phyloP scores from a whole-genome alignment of 2,888 invertebrate species.

The Bombylius major region DNA sequence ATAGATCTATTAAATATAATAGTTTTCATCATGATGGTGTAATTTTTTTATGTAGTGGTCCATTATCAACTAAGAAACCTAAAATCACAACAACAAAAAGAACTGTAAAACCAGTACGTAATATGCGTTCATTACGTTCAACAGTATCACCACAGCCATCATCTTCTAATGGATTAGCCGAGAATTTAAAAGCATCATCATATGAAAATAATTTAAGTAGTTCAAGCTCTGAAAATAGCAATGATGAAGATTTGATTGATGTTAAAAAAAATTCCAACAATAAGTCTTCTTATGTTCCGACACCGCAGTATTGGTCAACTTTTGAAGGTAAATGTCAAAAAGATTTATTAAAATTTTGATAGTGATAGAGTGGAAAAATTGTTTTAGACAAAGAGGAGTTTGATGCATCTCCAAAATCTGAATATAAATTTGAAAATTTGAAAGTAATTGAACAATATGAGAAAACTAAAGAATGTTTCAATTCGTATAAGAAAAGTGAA shows the following conservation, averaged over 20 bases:
- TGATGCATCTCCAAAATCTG: conserved; percentile 24
- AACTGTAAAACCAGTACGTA: too few relatives aligned
- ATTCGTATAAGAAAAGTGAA: not conserved
- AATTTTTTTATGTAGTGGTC: not conserved
- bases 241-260: conserved; percentile 18
- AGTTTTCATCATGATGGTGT: not conserved
- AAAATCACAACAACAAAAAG: too few relatives aligned
- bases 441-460: conserved; percentile 23
- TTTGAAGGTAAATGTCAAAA: too few relatives aligned
- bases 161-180: too few relatives aligned
- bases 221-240: not conserved
- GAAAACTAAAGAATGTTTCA: conserved; percentile 38
- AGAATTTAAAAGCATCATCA: too few relatives aligned
- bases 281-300: too few relatives aligned
- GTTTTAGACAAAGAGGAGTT: too few relatives aligned
- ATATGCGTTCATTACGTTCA: not conserved
- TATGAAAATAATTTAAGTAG: not conserved
- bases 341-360: not conserved
- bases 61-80: too few relatives aligned
- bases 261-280: conserved; percentile 12
- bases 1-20: not conserved
- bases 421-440: conserved; percentile 40
- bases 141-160: too few relatives aligned
- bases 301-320: too few relatives aligned
- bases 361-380: not conserved